phyloP scores from a whole-genome alignment of 1,140 invertebrate genomes.

The Drosophila lini region DNA sequence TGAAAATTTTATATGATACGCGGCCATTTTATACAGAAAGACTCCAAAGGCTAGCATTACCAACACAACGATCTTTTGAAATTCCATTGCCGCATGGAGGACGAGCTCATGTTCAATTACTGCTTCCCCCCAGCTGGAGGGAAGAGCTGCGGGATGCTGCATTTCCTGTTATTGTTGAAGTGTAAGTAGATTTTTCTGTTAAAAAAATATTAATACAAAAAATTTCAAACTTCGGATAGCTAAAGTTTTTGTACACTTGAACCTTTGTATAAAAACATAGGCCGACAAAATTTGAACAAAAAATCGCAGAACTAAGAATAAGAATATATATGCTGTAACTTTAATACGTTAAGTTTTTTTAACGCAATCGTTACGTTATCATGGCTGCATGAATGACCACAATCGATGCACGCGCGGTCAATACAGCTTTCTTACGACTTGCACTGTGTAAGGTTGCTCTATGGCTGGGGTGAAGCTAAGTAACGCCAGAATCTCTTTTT shows the following conservation, averaged over 20 bases:
- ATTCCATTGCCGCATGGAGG: conserved; percentile 91
- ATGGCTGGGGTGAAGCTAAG: no score
- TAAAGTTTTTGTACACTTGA: background rate
- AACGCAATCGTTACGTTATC: no score
- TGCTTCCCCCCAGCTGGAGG: conserved; percentile 93
- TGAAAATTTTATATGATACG: conserved; percentile 90
- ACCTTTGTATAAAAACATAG: no score
- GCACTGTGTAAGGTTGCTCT: no score
- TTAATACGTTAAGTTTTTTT: no score
- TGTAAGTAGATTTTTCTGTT: conserved; percentile 85
- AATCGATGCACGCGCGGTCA: no score
- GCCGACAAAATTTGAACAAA: no score
- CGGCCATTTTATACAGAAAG: conserved; percentile 88
- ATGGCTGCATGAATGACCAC: no score
- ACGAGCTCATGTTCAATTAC: conserved; percentile 90
- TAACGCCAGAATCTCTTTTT: no score
- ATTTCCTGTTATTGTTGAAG: conserved; percentile 93
- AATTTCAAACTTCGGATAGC: background rate
- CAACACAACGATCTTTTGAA: conserved; percentile 90
- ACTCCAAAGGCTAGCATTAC: conserved; percentile 89
- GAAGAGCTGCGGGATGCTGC: conserved; percentile 93
- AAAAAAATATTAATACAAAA: background rate
- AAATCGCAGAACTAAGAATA: no score
- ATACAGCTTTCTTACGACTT: no score
- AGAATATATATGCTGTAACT: no score